A percentile compares a stretch with the other conserved stretches of the same genome.
Conservation (phyloP, 2,113 vertebrate genomes). For the Xenus cinereus region DNA sequence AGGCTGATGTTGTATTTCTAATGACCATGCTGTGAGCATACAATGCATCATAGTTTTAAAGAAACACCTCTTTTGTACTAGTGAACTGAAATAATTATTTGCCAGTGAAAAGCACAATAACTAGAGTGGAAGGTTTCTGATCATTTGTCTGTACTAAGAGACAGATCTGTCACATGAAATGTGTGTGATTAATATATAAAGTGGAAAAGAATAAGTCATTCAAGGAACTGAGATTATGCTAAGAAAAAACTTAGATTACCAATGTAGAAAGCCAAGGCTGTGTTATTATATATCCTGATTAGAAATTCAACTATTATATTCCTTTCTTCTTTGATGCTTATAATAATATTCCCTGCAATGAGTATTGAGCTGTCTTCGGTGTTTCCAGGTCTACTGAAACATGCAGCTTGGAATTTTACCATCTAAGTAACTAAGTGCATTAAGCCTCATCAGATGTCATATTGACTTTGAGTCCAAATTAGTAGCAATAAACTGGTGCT, state of each 20-base stretch:
- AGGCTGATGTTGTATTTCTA: neutral
- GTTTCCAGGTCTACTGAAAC: neutral
- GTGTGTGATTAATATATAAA: constrained; percentile 18
- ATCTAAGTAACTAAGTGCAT: neutral
- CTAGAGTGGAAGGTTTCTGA: neutral
- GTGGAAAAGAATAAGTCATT: constrained; percentile 1
- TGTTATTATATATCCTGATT: neutral
- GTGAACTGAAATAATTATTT: constrained; percentile 19
- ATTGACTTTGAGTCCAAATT: neutral
- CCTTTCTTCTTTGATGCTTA: neutral
- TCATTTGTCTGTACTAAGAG: constrained; percentile 4
- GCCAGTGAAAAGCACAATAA: neutral
- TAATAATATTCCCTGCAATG: neutral
- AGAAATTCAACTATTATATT: neutral
- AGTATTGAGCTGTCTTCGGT: neutral
- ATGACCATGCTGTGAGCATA: neutral
- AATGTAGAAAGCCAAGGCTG: neutral
- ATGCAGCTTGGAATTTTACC: neutral
- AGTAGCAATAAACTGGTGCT: neutral
- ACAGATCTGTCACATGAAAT: constrained; percentile 1
- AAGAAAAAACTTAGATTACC: neutral
- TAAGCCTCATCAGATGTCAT: neutral
- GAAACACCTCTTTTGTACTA: neutral
- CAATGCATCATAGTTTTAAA: neutral
- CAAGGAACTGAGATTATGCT: neutral